Evolutionary conservation across 2,797 vertebrate species (phyloP).

Genomic region (Oreortyx pictus): DNA sequence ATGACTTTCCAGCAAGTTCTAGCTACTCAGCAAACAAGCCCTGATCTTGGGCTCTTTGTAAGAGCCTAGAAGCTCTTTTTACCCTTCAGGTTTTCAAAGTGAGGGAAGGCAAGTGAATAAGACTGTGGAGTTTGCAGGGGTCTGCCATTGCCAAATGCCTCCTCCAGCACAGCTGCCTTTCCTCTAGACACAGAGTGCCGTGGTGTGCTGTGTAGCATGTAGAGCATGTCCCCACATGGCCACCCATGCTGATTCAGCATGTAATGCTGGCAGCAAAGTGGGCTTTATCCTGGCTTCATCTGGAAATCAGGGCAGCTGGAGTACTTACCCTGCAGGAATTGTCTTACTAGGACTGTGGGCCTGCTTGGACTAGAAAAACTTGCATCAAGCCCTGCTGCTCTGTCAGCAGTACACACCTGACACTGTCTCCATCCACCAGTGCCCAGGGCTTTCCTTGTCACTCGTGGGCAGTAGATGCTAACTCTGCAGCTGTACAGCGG

Average conservation of each 20-base stretch:
- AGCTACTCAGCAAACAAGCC: neutral
- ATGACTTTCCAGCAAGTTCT: neutral
- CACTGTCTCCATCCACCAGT: neutral
- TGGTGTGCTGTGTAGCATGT: rapidly evolving
- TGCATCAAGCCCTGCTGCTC: neutral
- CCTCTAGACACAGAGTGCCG: neutral
- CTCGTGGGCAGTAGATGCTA: conserved; percentile 17
- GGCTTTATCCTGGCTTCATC: neutral
- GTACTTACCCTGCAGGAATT: neutral
- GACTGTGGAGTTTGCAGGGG: neutral
- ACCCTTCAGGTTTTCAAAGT: neutral
- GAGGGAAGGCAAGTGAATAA: neutral
- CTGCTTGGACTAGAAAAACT: conserved; percentile 28
- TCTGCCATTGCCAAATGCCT: neutral
- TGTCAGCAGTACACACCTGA: conserved; percentile 24
- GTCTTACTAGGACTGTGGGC: neutral
- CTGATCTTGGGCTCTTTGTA: neutral
- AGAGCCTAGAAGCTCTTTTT: neutral
- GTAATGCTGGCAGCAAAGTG: neutral
- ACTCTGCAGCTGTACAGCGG: rapidly evolving
- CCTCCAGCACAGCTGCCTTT: neutral
- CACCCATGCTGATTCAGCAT: neutral
- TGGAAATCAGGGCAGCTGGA: neutral
- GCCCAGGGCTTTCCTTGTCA: conserved; percentile 19
- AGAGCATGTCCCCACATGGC: neutral